Evolutionary conservation across 2,797 vertebrate species (phyloP), one percentile per base, ranked within the genome.

Genomic region (Falco cherrug): DNA sequence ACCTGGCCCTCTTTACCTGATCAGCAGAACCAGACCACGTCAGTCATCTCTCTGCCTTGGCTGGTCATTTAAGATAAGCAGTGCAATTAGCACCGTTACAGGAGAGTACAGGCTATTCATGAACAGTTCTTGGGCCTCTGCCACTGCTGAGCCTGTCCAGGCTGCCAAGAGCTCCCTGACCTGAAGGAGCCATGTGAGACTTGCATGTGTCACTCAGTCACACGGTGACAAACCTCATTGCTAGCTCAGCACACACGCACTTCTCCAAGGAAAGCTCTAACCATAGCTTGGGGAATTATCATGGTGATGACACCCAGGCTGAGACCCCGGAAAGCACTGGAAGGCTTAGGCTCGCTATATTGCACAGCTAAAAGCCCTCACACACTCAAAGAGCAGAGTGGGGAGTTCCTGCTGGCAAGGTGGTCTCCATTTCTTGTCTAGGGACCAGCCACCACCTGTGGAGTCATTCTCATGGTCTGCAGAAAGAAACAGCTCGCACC

Each of bases 401-500:
- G 6, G 45, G 45, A 93, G 17, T 4, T 22, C 43, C 28, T n/a
- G 18, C 12, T 70, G 48, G 45, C 0, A 3, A n/a, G 41, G n/a
- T 11, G 18, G 7, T 61, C 84, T 70, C 48, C 61, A 84, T 43
- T 26, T 56, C 74, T 69, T 33, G 69, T 28, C n/a, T 67, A 56
- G 28, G 43, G n/a, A 67, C 35, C 63, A 50, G 13, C 13, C 48
- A 70, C n/a, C 4, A 10, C 51, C 47, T 14, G 0, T 6, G 29
- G 25, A 60, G 16, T 11, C 43, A 41, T 84, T 31, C 85, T 64
- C 29, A 10, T 0, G 1, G 9, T 29, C 35, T 76, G 63, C 73
- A 89, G 56, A n/a, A 85, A 63, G 69, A 33, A 83, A 68, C 48
- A 83, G 10, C 26, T 6, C 0, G 1, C 0, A 5, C 20, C 3